Evolutionary conservation across 2,113 vertebrate species (phyloP).

Genomic region (Melanocharis versteri): DNA sequence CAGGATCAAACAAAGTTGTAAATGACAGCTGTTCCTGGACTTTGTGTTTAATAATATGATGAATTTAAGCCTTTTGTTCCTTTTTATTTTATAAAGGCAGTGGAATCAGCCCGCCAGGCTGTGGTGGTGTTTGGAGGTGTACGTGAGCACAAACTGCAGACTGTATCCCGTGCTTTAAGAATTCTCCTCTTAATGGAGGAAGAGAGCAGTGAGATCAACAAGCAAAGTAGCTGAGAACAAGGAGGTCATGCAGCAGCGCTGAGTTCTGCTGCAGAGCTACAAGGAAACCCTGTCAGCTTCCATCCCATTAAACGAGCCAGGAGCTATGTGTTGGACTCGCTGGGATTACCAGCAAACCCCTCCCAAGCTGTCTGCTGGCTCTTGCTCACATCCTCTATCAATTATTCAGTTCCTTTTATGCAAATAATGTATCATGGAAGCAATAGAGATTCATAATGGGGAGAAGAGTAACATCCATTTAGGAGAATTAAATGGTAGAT

Average conservation of each 20-base stretch:
- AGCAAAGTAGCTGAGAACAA: conserved; percentile 48
- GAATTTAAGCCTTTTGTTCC: not conserved
- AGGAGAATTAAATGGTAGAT: conserved; percentile 62
- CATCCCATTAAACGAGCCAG: conserved; percentile 81
- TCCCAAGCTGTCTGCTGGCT: conserved; percentile 64
- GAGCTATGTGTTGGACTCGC: conserved; percentile 73
- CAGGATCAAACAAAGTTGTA: not conserved
- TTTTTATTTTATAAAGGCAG: not conserved
- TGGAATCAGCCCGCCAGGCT: not conserved
- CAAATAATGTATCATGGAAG: conserved; percentile 75
- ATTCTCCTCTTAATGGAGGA: conserved; percentile 46
- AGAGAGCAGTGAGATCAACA: conserved; percentile 47
- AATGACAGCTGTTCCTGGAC: not conserved
- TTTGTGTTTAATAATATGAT: not conserved
- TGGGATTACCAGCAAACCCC: conserved; percentile 52
- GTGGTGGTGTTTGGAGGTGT: not conserved
- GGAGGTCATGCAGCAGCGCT: conserved; percentile 50
- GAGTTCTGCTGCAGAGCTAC: conserved; percentile 74
- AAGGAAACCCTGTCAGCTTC: conserved; percentile 81
- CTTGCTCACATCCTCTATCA: conserved; percentile 72
- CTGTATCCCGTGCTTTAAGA: not conserved
- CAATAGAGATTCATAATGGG: conserved; percentile 42
- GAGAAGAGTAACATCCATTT: conserved; percentile 58
- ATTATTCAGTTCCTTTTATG: conserved; percentile 83
- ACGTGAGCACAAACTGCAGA: not conserved